A percentile compares a stretch with the other conserved stretches of the same genome.
phyloP scores from a whole-genome alignment of 53 echinoderm and acorn worm genomes.

The Stichopus horrens region DNA sequence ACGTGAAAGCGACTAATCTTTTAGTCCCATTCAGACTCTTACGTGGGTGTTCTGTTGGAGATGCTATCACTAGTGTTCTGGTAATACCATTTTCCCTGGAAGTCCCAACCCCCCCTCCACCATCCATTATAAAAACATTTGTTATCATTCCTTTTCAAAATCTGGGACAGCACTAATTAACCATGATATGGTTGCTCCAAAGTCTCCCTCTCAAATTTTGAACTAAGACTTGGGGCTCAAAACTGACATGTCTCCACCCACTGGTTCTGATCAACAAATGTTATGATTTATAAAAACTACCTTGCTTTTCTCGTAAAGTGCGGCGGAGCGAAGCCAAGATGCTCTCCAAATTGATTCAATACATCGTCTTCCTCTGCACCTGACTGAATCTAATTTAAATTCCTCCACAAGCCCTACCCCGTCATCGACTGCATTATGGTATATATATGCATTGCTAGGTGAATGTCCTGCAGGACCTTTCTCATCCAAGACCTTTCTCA shows the following conservation, averaged over 20 bases:
- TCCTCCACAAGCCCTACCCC: conserved; percentile 26
- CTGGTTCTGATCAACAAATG: conserved; percentile 2
- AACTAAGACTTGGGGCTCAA: neutral
- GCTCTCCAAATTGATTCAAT: conserved; percentile 38
- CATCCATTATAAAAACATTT: neutral
- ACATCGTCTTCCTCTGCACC: conserved; percentile 15
- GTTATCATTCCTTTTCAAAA: neutral
- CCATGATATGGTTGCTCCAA: neutral
- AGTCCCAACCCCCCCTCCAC: neutral
- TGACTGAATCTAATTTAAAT: conserved; percentile 44
- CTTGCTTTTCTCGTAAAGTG: conserved; percentile 1
- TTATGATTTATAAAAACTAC: conserved; percentile 10
- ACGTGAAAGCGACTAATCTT: too few species aligned
- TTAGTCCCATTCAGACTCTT: neutral
- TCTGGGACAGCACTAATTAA: neutral
- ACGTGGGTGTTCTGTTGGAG: neutral
- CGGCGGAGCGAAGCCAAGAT: neutral
- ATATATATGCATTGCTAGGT: conserved; percentile 19
- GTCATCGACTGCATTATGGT: neutral
- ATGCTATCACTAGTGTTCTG: neutral
- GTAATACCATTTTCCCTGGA: neutral
- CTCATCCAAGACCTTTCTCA: neutral
- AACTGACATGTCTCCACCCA: neutral
- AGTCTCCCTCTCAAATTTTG: neutral
- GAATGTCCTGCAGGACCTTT: conserved; percentile 14